phyloP scores from a whole-genome alignment of 2,113 vertebrate genomes.

The Thunnus maccoyii region DNA sequence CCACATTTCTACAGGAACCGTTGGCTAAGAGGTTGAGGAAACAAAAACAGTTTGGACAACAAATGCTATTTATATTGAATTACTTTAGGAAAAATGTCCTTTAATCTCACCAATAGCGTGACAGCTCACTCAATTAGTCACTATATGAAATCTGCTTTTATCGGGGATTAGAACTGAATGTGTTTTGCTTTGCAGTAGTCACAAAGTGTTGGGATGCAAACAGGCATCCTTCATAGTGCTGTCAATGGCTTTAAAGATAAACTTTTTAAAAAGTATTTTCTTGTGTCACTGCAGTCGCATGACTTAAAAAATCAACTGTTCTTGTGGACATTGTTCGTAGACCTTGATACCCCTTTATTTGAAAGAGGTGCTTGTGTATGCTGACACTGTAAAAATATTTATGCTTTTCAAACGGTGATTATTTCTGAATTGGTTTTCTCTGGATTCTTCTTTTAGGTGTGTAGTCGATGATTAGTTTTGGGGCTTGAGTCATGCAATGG shows the following conservation, averaged over 20 bases:
- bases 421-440: slow-evolving; percentile 79
- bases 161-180: slow-evolving; percentile 72
- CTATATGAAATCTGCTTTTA: slow-evolving; percentile 78
- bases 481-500: slow-evolving; percentile 78
- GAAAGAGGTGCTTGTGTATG: slow-evolving; percentile 83
- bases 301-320: slow-evolving; percentile 84
- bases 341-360: slow-evolving; percentile 80
- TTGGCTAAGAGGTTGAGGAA: slow-evolving; percentile 73
- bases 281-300: slow-evolving; percentile 86
- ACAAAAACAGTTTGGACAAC: slow-evolving; percentile 58
- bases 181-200: slow-evolving; percentile 82
- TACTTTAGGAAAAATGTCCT: slow-evolving; percentile 67
- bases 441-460: slow-evolving; percentile 82
- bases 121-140: slow-evolving; percentile 73
- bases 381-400: slow-evolving; percentile 85
- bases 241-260: slow-evolving; percentile 83
- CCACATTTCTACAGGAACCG: slow-evolving; percentile 82
- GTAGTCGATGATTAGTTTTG: slow-evolving; percentile 79
- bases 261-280: slow-evolving; percentile 82
- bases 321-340: slow-evolving; percentile 86
- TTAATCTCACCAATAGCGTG: slow-evolving; percentile 73
- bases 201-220: slow-evolving; percentile 71
- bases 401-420: slow-evolving; percentile 79
- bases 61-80: slow-evolving; percentile 79
- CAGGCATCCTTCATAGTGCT: slow-evolving; percentile 73